phyloP scores from a whole-genome alignment of 2,113 vertebrate genomes.

The Pao palembangensis region DNA sequence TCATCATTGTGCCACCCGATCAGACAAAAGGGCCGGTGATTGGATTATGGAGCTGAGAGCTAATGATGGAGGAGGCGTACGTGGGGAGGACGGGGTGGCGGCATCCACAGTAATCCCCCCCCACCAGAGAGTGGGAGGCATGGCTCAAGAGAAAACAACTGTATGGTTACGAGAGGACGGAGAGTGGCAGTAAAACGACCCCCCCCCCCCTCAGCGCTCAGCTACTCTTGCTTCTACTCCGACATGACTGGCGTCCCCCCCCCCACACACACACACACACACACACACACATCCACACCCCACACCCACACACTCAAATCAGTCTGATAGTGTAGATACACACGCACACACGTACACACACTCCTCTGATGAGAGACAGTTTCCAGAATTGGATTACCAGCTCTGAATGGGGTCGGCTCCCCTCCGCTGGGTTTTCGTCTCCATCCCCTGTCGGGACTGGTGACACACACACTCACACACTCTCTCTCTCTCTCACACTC shows the following conservation, averaged over 20 bases:
- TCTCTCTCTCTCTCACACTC: too few relatives aligned
- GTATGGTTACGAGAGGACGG: constrained; percentile 32
- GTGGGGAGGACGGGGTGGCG: too few relatives aligned
- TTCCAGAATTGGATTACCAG: constrained; percentile 67
- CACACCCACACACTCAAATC: background rate
- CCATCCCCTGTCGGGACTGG: constrained; percentile 46
- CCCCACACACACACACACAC: constrained; percentile 2
- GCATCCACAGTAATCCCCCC: too few relatives aligned
- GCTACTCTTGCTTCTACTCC: constrained; percentile 11
- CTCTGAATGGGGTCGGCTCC: constrained; percentile 61
- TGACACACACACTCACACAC: constrained; percentile 24
- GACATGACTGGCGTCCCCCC: too few relatives aligned
- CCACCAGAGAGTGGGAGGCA: too few relatives aligned
- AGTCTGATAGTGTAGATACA: background rate
- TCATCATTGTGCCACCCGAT: constrained; percentile 17
- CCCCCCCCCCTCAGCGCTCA: constrained; percentile 8
- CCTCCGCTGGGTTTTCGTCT: constrained; percentile 57
- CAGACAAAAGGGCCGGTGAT: constrained; percentile 44
- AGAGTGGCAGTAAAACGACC: constrained; percentile 36
- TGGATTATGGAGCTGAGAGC: constrained; percentile 47
- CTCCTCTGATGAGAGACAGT: constrained; percentile 54
- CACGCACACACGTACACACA: background rate
- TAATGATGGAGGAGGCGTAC: background rate
- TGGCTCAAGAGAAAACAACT: constrained; percentile 23
- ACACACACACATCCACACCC: background rate